phyloP scores from a whole-genome alignment of 2,113 vertebrate species.

The Antechinus stuartii region DNA sequence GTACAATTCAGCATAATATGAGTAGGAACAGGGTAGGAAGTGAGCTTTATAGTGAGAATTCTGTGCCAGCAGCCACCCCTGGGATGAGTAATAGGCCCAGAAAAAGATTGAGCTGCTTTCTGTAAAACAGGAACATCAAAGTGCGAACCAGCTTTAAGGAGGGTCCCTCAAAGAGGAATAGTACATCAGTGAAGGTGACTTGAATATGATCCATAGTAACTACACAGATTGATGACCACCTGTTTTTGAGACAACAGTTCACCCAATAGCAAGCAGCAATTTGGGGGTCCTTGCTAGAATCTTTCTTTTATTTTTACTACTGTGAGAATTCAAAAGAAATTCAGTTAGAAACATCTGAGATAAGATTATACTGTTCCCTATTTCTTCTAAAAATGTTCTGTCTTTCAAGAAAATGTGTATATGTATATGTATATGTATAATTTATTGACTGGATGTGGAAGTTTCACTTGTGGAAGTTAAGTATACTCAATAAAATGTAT shows the following conservation, averaged over 20 bases:
- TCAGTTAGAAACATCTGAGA: not conserved
- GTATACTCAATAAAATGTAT: not conserved
- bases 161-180: not conserved
- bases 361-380: not conserved
- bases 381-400: not conserved
- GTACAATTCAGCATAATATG: slow-evolving; percentile 39
- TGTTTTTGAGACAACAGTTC: not conserved
- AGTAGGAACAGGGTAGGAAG: not conserved
- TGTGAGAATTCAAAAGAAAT: not conserved
- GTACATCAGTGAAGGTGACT: not conserved
- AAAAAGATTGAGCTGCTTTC: not conserved
- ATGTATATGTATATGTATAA: not conserved
- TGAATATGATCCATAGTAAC: not conserved
- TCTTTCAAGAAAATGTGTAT: not conserved
- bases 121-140: not conserved
- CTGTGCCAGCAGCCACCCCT: not conserved
- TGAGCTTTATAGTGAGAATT: not conserved
- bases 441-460: not conserved
- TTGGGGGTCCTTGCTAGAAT: not conserved
- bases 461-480: not conserved
- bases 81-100: not conserved
- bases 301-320: not conserved
- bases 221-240: not conserved
- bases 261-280: not conserved
- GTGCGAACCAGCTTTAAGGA: not conserved